Evolutionary conservation across 2,113 vertebrate genomes (phyloP).

Genomic region (human (Homo sapiens)): DNA sequence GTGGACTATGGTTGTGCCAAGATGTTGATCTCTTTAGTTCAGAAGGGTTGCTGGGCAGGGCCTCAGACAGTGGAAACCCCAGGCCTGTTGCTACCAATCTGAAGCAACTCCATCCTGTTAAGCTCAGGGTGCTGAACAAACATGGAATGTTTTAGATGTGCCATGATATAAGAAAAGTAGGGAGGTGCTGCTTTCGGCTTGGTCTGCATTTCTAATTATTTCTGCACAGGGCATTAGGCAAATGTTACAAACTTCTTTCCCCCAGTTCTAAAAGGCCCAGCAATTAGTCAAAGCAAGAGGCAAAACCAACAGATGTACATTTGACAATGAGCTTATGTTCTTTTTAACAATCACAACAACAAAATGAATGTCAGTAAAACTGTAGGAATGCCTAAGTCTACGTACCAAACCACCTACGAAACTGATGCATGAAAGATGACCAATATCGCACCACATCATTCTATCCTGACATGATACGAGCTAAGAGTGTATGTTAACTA

Average conservation of each 20-base stretch:
- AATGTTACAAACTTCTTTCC: neutral
- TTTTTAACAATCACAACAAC: conserved; percentile 26
- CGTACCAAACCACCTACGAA: conserved; percentile 1
- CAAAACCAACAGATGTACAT: conserved; percentile 19
- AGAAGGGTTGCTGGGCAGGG: neutral
- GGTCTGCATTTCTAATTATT: neutral
- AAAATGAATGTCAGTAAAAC: neutral
- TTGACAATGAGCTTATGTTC: neutral
- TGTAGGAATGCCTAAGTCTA: neutral
- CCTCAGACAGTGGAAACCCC: neutral
- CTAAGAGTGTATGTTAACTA: neutral
- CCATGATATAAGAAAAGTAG: neutral
- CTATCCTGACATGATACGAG: neutral
- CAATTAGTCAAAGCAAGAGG: conserved; percentile 15
- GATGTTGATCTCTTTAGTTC: neutral
- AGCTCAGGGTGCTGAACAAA: neutral
- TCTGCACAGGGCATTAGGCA: neutral
- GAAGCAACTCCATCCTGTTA: neutral
- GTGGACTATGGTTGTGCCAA: neutral
- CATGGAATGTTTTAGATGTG: neutral
- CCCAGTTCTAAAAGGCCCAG: conserved; percentile 4
- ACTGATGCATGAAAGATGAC: neutral
- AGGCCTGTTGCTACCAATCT: neutral
- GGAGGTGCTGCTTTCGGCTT: neutral
- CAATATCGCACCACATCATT: neutral